These are phyloP conservation scores for Ginglymostoma cirratum DNA, from an alignment of 2,113 vertebrate genomes.

Conservation along the genomic window DNA sequence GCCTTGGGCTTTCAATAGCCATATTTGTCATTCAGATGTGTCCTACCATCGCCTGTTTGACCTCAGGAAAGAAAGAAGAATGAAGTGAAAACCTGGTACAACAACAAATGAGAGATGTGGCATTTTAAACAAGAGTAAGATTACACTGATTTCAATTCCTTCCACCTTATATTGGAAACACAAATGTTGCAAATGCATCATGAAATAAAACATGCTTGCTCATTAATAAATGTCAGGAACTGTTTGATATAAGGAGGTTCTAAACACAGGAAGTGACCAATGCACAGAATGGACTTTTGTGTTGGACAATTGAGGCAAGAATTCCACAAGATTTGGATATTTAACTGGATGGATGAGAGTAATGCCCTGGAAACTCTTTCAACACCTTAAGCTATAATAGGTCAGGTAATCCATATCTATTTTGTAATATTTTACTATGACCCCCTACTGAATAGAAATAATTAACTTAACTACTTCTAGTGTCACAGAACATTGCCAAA, in stretches of 20 bases:
- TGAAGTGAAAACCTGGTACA: neutral
- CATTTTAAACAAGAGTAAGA: neutral
- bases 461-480: neutral
- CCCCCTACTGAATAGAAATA: neutral
- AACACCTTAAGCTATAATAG: neutral
- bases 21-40: constrained; percentile 90
- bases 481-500: neutral
- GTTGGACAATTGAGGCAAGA: neutral
- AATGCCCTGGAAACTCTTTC: neutral
- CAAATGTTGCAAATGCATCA: neutral
- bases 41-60: constrained; percentile 88
- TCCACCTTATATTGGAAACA: neutral
- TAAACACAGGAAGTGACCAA: neutral
- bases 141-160: neutral
- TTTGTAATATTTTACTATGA: neutral
- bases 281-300: neutral
- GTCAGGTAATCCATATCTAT: neutral
- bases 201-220: neutral
- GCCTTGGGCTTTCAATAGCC: constrained; percentile 67
- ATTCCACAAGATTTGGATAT: neutral
- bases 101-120: neutral
- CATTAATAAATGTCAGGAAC: neutral
- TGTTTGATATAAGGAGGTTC: neutral
- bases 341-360: neutral
- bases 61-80: constrained; percentile 50